phyloP scores from a whole-genome alignment of 2,113 vertebrate genomes.

The Crotalus tigris region DNA sequence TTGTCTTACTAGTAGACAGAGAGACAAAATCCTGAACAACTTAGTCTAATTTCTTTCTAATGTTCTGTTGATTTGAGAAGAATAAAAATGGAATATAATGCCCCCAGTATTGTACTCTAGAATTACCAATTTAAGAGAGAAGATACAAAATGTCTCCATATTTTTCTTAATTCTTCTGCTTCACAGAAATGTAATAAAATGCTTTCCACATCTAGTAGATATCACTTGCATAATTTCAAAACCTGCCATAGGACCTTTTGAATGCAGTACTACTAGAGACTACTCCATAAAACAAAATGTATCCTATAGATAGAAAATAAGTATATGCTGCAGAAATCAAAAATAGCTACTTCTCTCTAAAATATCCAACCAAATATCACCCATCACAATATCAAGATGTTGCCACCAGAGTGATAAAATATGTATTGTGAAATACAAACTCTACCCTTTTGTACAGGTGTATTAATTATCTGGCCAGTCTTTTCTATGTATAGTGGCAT shows the following conservation, averaged over 20 bases:
- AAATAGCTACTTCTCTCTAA: neutral
- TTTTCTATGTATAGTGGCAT: neutral
- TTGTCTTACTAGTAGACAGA: neutral
- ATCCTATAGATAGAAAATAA: slow-evolving; percentile 5
- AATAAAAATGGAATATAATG: neutral
- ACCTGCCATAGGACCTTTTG: neutral
- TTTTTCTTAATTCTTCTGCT: neutral
- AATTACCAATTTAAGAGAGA: neutral
- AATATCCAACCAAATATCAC: neutral
- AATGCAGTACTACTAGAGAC: neutral
- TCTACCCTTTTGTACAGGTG: neutral
- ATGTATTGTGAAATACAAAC: neutral
- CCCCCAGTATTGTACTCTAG: neutral
- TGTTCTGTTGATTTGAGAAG: neutral
- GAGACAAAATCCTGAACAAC: neutral
- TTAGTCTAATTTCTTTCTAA: neutral
- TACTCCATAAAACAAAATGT: neutral
- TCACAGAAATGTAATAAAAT: neutral
- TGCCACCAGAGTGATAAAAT: neutral
- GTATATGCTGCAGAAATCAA: neutral
- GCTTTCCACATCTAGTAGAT: neutral
- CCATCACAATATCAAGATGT: neutral
- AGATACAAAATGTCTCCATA: neutral
- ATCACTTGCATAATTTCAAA: neutral
- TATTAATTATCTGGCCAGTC: neutral